A percentile compares a stretch with the other conserved stretches of the same genome.
Conservation (phyloP, 2,888 invertebrate species). For the Miltochrista miniata region DNA sequence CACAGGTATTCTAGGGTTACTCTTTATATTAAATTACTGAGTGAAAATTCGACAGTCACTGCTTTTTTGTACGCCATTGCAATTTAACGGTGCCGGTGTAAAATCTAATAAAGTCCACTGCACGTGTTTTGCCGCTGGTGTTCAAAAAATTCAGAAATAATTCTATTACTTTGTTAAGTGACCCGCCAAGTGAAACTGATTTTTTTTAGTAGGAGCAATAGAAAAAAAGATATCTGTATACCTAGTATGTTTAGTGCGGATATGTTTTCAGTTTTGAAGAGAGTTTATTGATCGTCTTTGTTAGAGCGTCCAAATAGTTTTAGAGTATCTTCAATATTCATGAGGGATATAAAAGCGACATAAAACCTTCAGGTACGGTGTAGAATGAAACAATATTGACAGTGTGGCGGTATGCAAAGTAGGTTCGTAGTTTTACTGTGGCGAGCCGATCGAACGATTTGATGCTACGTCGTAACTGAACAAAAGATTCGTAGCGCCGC, state of each 20-base stretch:
- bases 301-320: not conserved
- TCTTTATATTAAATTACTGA: constrained; percentile 22
- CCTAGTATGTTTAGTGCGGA: not conserved
- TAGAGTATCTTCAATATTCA: constrained; percentile 3
- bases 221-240: too few relatives aligned
- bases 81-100: not conserved
- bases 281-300: constrained; percentile 7
- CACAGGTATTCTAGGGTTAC: constrained; percentile 8
- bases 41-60: constrained; percentile 14
- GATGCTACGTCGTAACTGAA: constrained; percentile 11
- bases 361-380: constrained; percentile 15
- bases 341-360: constrained; percentile 6
- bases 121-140: not conserved
- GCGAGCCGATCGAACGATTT: constrained; percentile 9
- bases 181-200: too few relatives aligned
- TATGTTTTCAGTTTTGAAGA: not conserved
- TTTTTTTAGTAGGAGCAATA: too few relatives aligned
- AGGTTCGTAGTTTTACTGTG: not conserved
- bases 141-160: constrained; percentile 1
- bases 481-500: constrained; percentile 22
- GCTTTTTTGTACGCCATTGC: constrained; percentile 4
- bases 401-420: constrained; percentile 5
- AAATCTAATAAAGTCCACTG: constrained; percentile 11
- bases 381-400: constrained; percentile 9
- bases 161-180: not conserved